These are phyloP conservation scores for Ciona savignyi DNA, from an alignment of 23 tunicate genomes.

Conservation along the genomic window DNA sequence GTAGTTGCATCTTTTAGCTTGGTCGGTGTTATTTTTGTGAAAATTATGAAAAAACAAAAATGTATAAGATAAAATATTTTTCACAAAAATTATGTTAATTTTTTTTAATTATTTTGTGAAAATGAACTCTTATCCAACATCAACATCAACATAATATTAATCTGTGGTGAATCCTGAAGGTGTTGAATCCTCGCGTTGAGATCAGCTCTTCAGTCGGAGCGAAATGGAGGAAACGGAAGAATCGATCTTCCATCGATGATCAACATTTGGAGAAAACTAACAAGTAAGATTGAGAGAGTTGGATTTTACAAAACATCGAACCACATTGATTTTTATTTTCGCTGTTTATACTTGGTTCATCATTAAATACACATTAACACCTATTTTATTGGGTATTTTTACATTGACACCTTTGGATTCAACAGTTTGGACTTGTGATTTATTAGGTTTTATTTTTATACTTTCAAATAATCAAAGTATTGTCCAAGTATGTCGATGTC, in stretches of 20 bases:
- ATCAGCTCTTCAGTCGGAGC: conserved; percentile 12
- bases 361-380: not conserved
- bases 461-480: no score
- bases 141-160: no score
- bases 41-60: no score
- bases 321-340: not conserved
- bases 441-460: not conserved
- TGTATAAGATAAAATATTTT: no score
- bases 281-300: conserved; percentile 2
- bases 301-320: not conserved
- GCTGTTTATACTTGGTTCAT: not conserved
- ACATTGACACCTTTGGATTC: not conserved
- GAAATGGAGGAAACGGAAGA: conserved; percentile 30
- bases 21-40: no score
- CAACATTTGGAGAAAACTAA: conserved; percentile 12
- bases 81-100: no score
- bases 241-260: conserved; percentile 12
- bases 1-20: no score
- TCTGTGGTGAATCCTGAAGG: no score
- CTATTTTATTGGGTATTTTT: no score
- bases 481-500: no score
- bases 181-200: conserved; percentile 44
- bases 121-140: no score
- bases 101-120: no score
- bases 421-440: not conserved